Conservation (phyloP, 2,888 invertebrate species). For the Bombylius major region DNA sequence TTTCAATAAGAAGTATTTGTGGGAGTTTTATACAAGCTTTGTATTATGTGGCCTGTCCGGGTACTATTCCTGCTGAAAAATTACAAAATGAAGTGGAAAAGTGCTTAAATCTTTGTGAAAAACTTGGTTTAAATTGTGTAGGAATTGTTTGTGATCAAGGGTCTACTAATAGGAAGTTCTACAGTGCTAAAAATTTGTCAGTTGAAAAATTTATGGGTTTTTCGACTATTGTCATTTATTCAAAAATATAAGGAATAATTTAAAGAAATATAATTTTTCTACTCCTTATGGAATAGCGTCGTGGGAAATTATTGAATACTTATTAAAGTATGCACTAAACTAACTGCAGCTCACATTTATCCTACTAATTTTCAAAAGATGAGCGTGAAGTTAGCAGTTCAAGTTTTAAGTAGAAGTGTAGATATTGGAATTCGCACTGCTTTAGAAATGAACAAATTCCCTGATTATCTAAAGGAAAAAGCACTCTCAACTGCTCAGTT, state of each 20-base stretch:
- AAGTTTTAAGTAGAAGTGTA: neutral
- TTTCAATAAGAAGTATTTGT: no score
- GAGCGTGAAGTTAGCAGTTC: neutral
- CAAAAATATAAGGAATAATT: neutral
- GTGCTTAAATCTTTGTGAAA: no score
- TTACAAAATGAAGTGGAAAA: no score
- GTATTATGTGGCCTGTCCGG: no score
- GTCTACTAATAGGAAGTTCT: conserved; percentile 1
- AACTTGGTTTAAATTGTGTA: no score
- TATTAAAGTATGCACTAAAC: neutral
- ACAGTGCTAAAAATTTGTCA: neutral
- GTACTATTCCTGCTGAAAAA: no score
- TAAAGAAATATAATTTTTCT: neutral
- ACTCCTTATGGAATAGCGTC: neutral
- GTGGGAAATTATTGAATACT: neutral
- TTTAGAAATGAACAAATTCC: conserved; percentile 3
- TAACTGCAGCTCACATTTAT: neutral
- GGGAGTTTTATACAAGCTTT: no score
- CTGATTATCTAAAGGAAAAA: neutral
- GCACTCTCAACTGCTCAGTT: conserved; percentile 1
- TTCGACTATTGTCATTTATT: no score
- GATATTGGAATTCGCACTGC: conserved; percentile 1
- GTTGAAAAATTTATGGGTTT: no score
- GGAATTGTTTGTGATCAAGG: conserved; percentile 2
- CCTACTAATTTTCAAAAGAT: conserved; percentile 5